Conservation (phyloP, 2,113 vertebrate species). For the Formicarius rufipectus region DNA sequence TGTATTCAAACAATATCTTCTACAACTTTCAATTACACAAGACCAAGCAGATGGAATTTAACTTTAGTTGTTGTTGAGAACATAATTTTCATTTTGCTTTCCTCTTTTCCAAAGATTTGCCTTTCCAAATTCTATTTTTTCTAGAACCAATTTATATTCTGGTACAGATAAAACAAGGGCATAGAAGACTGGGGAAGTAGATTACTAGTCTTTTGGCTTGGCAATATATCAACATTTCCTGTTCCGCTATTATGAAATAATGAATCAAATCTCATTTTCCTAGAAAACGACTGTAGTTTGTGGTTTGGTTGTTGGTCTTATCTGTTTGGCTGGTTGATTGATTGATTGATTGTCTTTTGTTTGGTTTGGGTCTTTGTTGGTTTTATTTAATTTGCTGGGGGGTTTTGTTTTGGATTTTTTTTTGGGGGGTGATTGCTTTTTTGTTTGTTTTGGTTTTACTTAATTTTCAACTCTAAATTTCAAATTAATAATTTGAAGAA, state of each 20-base stretch:
- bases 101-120: background rate
- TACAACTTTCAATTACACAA: background rate
- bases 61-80: background rate
- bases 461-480: background rate
- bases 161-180: background rate
- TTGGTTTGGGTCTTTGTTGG: background rate
- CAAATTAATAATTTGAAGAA: background rate
- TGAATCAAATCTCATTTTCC: background rate
- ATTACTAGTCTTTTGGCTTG: background rate
- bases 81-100: background rate
- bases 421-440: fast-evolving
- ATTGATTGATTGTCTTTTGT: background rate
- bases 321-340: no score
- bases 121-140: background rate
- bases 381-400: background rate
- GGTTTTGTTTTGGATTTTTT: no score
- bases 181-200: background rate
- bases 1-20: background rate
- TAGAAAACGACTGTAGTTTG: background rate
- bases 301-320: background rate
- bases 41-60: background rate
- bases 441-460: background rate
- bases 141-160: background rate
- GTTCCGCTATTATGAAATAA: background rate
- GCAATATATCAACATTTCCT: background rate